Base-by-base conservation (phyloP, 2,888 invertebrate genomes). In the Hirtodrosophila alboralis region DNA sequence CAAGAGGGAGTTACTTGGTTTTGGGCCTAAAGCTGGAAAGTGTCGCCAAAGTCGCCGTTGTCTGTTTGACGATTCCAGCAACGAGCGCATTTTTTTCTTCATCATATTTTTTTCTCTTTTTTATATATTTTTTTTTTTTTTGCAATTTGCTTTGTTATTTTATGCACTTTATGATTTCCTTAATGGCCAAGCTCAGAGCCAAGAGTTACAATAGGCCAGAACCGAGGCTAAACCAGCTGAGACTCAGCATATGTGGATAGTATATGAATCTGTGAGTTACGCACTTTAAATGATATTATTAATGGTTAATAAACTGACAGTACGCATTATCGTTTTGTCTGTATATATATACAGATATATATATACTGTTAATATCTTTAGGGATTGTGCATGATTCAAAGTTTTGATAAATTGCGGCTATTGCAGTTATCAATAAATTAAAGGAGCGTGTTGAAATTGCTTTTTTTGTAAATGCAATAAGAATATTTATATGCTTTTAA, bases 101-200 rank as follows among this genome's bases (percentile, higher is more conserved):
- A 4, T 7, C 18, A 18, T 18, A 18, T 18, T 23, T 23, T 23
- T 23, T 23, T 23, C 6, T 4, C 8, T 1, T 23, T 23, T 23
- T 23, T 23, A 4, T 23, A 6, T 23, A 6, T 7, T 62, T 34
- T 8, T 12, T 66, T 58, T 48, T 65, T 60, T 60, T 59, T 31
- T 59, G 57, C 64, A 61, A 61, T 76, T 75, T 63, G 62, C 56
- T 68, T 68, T 56, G 53, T 76, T 58, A 71, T 64, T 71, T 60
- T 64, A 62, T 75, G 72, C 69, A 79, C 73, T 71, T 84, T 84
- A 77, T 65, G 75, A 75, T 83, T 83, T 85, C 85, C 77, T 85
- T 77, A 77, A 77, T 72, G 64, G 65, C 63, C 54, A 43, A 51
- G 54, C 45, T 53, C 40, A 14, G 2, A 41, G 21, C 4, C 14